Base-by-base conservation (phyloP, 2,113 vertebrate genomes). In the Atrichornis clamosus region DNA sequence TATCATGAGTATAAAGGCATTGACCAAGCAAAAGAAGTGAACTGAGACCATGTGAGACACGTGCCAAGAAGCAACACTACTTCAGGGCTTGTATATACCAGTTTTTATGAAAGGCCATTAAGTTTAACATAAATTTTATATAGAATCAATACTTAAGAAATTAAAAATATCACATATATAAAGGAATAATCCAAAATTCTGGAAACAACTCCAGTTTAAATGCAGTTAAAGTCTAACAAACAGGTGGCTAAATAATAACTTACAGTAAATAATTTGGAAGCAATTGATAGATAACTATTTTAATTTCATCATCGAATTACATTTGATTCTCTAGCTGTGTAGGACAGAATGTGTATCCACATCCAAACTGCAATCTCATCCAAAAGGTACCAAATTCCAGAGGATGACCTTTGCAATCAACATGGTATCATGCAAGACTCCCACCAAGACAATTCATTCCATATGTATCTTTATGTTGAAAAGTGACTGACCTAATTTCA, bases 401-500 rank as follows among this genome's bases (percentile, higher is more conserved):
- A 64, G 23, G 33, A 87, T 49, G 82, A 93, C 84, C 91, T 89
- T 47, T 84, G 63, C 67, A 89, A 87, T 73, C 75, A 93, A 47
- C 47, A 67, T 46, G 67, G 44, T 30, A 84, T 41, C 52, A 58
- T 21, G 27, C 37, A 93, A 87, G 53, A 87, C 47, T 90, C 75
- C 82, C 68, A 90, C 32, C 39, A 80, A 77, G 56, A 88, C 86
- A 95, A 95, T 74, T 65, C 9, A 80, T 89, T 94, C 63, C 92
- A 67, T 59, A 80, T 74, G 72, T 42, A 84, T 30, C 55, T 84
- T 86, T 62, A 90, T 67, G 84, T 35, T 91, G 65, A 89, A 75
- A 91, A 94, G 49, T 47, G 39, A 75, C 42, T 63, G 47, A 89
- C 28, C 16, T 59, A 81, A 90, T 56, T 41, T 84, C 47, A 84